Percentiles rank a stretch among this genome's conserved stretches.
Evolutionary conservation across 1,140 invertebrate species (phyloP).

Genomic region (Drosophila navojoa): DNA sequence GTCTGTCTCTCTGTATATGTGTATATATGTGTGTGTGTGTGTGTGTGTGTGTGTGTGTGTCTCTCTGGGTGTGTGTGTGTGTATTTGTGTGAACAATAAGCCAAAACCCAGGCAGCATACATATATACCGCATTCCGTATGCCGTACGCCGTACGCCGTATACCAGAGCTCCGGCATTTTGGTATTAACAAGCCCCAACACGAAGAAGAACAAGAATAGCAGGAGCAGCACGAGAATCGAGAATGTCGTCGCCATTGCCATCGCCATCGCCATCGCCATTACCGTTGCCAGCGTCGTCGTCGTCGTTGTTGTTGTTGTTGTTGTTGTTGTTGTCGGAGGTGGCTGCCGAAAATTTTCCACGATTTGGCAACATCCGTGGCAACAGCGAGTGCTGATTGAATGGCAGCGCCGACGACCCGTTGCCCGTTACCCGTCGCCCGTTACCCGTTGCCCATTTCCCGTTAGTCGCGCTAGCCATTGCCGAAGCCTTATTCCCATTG

Average conservation of each 20-base stretch:
- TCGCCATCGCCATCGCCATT: neutral
- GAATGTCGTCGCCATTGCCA: slow-evolving; percentile 16
- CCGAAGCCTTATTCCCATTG: slow-evolving; percentile 33
- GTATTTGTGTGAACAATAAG: slow-evolving; percentile 35
- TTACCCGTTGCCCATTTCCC: neutral
- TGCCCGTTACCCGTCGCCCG: neutral
- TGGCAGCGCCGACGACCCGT: slow-evolving; percentile 4
- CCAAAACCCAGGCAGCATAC: slow-evolving; percentile 24
- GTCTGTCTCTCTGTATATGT: neutral
- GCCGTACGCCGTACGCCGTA: neutral
- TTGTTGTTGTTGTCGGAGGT: slow-evolving; percentile 15
- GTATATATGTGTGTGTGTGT: slow-evolving; percentile 10
- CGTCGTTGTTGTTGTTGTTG: neutral
- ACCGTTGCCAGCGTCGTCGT: too few species aligned
- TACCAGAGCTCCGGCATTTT: slow-evolving; percentile 29
- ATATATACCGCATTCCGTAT: neutral
- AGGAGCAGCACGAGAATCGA: slow-evolving; percentile 23
- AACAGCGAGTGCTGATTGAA: slow-evolving; percentile 44
- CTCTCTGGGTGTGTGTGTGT: slow-evolving; percentile 9
- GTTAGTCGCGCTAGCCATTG: slow-evolving; percentile 18
- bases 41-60: slow-evolving; percentile 15
- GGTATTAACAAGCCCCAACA: slow-evolving; percentile 38
- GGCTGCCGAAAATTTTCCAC: slow-evolving; percentile 60
- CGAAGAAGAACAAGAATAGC: slow-evolving; percentile 11
- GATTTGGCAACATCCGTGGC: slow-evolving; percentile 50